phyloP scores from a whole-genome alignment of 23 tunicate genomes.

The Diplosoma virens region DNA sequence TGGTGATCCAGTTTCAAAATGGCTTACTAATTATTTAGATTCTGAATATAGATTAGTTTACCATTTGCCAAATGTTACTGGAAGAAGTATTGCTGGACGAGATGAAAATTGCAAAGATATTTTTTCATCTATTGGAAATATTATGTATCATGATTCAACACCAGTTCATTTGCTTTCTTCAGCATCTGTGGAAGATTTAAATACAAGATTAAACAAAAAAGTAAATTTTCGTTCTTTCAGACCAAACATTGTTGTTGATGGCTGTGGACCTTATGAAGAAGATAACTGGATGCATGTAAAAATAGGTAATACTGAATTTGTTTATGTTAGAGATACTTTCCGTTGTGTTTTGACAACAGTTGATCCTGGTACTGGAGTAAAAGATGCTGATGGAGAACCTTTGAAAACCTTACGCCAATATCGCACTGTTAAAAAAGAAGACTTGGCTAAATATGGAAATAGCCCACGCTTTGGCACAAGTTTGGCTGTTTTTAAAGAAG shows the following conservation, averaged over 20 bases:
- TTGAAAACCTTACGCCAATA: conserved; percentile 31
- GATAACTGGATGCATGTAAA: conserved; percentile 38
- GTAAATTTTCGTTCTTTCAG: conserved; percentile 38
- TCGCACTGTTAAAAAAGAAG: conserved; percentile 16
- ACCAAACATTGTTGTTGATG: conserved; percentile 53
- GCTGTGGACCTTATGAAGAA: conserved; percentile 61
- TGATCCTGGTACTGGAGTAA: conserved; percentile 52
- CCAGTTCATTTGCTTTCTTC: conserved; percentile 62
- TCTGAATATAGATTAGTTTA: conserved; percentile 30
- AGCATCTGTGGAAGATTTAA: conserved; percentile 57
- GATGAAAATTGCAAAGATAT: background rate
- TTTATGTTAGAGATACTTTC: background rate
- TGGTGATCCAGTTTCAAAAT: conserved; percentile 64
- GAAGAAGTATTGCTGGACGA: background rate
- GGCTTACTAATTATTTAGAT: conserved; percentile 29
- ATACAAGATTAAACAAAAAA: conserved; percentile 9
- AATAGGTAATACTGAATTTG: conserved; percentile 33
- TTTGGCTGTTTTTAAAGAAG: conserved; percentile 29
- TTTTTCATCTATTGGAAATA: background rate
- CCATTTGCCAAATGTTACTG: conserved; percentile 7
- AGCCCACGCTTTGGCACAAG: conserved; percentile 43
- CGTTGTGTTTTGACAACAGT: conserved; percentile 67
- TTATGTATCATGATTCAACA: conserved; percentile 45
- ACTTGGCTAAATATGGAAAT: conserved; percentile 15
- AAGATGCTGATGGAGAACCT: conserved; percentile 32